These are phyloP conservation scores for Antedon mediterranea DNA, from an alignment of 53 echinoderm and acorn worm genomes.

Conservation along the genomic window DNA sequence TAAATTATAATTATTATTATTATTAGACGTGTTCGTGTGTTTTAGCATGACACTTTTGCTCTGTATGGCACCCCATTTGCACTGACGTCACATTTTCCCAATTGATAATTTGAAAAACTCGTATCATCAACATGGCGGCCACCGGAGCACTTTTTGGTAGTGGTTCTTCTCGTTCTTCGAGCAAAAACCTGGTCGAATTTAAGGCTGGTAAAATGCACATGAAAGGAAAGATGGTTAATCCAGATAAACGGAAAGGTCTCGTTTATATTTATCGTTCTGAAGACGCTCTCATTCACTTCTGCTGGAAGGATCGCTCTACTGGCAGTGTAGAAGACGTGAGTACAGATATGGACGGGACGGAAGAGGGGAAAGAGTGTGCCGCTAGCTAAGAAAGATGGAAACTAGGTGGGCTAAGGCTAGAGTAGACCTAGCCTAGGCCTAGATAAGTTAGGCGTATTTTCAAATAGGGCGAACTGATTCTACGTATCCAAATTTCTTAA, in stretches of 20 bases:
- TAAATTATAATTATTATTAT: too few relatives aligned
- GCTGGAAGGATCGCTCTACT: slow-evolving; percentile 86
- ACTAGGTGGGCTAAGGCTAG: too few relatives aligned
- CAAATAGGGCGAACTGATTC: too few relatives aligned
- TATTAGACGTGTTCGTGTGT: too few relatives aligned
- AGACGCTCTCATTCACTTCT: slow-evolving; percentile 94
- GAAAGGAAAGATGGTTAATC: slow-evolving; percentile 91
- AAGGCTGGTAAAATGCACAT: slow-evolving; percentile 87
- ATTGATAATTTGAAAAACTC: neutral
- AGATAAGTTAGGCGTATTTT: too few relatives aligned
- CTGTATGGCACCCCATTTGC: too few relatives aligned
- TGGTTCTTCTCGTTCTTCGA: slow-evolving; percentile 49
- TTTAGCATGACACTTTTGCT: too few relatives aligned
- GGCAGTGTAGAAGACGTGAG: slow-evolving; percentile 89
- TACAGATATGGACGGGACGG: too few relatives aligned
- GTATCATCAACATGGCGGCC: slow-evolving; percentile 36
- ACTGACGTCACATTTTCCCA: neutral
- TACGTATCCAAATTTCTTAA: too few relatives aligned
- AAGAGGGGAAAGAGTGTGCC: too few relatives aligned
- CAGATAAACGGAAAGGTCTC: slow-evolving; percentile 71
- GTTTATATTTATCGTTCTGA: slow-evolving; percentile 83
- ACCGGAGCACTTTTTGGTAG: slow-evolving; percentile 89
- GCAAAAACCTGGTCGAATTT: slow-evolving; percentile 94
- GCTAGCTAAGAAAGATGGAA: too few relatives aligned
- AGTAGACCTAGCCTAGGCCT: neutral